Evolutionary conservation across 2,888 invertebrate species (phyloP).

Genomic region (Heliconius charithonia): DNA sequence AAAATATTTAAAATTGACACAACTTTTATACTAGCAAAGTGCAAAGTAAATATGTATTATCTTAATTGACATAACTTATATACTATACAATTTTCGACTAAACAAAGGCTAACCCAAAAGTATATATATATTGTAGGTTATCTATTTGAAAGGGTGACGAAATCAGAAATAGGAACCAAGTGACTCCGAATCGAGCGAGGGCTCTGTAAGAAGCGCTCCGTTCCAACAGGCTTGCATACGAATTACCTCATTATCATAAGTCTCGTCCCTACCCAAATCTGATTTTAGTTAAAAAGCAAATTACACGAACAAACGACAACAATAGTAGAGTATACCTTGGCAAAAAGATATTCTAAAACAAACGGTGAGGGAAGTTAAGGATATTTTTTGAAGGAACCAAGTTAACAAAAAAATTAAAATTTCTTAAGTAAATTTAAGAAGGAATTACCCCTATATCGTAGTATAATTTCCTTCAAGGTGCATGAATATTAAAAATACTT

Average conservation of each 20-base stretch:
- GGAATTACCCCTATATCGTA: no score
- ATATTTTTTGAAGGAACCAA: not conserved
- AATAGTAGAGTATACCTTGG: slow-evolving; percentile 4
- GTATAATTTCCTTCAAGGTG: no score
- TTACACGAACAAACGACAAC: slow-evolving; percentile 36
- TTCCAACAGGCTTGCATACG: slow-evolving; percentile 71
- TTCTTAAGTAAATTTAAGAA: no score
- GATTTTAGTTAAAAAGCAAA: slow-evolving; percentile 43
- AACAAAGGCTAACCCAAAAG: not conserved
- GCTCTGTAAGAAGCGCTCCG: slow-evolving; percentile 55
- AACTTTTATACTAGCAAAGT: not conserved
- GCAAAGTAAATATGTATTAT: no score
- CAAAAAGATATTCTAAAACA: slow-evolving; percentile 8
- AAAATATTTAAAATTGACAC: not conserved
- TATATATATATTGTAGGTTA: not conserved
- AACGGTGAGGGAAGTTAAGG: not conserved
- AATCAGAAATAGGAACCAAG: slow-evolving; percentile 27
- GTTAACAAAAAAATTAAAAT: not conserved
- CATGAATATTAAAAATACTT: no score
- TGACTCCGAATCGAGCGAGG: slow-evolving; percentile 44
- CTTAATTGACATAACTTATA: not conserved
- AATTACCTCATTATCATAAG: slow-evolving; percentile 63
- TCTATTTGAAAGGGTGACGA: slow-evolving; percentile 16
- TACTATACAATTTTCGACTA: not conserved
- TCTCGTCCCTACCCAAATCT: slow-evolving; percentile 50